Base-by-base conservation (phyloP, 2,113 vertebrate species). In the Clupea harengus region DNA sequence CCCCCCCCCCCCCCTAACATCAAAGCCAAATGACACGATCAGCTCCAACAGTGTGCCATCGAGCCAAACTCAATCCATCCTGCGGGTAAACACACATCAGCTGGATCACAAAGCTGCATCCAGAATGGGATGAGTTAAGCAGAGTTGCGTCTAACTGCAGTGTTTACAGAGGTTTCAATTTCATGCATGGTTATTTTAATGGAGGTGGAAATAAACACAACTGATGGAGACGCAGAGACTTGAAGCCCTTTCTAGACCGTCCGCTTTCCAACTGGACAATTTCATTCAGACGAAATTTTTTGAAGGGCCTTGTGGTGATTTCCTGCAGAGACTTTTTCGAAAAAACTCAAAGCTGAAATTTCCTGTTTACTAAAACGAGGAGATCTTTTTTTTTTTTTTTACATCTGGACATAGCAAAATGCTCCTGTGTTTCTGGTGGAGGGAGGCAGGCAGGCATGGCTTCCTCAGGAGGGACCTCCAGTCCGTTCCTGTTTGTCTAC, bases 291-390 rank as follows among this genome's bases (percentile, higher is more conserved):
- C 39, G 1, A 39, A 39, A 28, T 72, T 64, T 75, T 83, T 88
- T 85, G 22, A 84, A 84, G 82, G 75, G 85, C 52, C 49, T 46
- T 47, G 64, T 54, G 39, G 49, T 75, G 64, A 50, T 86, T 84
- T 67, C 39, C 52, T 86, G 45, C 32, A 50, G 47, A 49, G 4
- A 9, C 0, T 49, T 78, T 67, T 80, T 45, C 52, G 1, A 2
- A 46, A 83, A 46, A 28, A 17, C 47, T 52, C 20, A 17, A 18
- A 22, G 9, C 25, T 72, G 75, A 80, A 75, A 86, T 84, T 54
- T 84, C 82, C 86, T 87, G 82, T 83, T 87, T 87, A 87, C 82
- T 44, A 45, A 81, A 20, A 87, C 78, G 67, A 32, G n/a, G 9
- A 3, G 10, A 75, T 75, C 10, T 64, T 64, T 25, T 47, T 72